Conservation (phyloP, 2,113 vertebrate species). For the Psettodes erumei region DNA sequence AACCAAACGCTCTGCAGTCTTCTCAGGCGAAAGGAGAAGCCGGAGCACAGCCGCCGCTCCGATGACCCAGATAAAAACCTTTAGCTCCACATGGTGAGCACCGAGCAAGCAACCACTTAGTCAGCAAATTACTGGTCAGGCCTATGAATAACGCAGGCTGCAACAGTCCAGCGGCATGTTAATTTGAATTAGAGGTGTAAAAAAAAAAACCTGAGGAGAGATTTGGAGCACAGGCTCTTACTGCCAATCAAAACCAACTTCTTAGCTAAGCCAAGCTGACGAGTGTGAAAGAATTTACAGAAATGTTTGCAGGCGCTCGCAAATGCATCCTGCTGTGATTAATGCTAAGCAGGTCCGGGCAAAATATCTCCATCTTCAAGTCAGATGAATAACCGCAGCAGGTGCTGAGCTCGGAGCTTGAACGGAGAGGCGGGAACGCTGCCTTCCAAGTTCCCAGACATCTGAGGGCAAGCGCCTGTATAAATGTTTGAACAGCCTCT, state of each 20-base stretch:
- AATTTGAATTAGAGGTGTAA: conserved; percentile 37
- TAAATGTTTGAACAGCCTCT: conserved; percentile 74
- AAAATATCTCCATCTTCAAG: conserved; percentile 11
- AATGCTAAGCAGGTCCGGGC: conserved; percentile 18
- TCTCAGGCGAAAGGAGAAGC: conserved; percentile 26
- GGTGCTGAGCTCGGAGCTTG: conserved; percentile 41
- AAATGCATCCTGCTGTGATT: conserved; percentile 20
- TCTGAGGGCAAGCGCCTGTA: conserved; percentile 43
- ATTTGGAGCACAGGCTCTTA: neutral
- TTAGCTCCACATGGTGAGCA: conserved; percentile 46
- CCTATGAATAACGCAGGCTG: conserved; percentile 51
- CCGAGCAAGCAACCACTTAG: conserved; percentile 41
- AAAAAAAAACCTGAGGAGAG: neutral
- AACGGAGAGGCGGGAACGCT: conserved; percentile 10
- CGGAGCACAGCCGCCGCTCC: conserved; percentile 19
- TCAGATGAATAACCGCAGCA: conserved; percentile 45
- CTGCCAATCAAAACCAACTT: conserved; percentile 28
- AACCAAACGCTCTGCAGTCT: conserved; percentile 19
- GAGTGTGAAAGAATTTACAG: conserved; percentile 5
- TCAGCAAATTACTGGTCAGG: conserved; percentile 52
- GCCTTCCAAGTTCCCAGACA: conserved; percentile 40
- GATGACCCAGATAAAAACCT: conserved; percentile 71
- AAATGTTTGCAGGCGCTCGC: neutral
- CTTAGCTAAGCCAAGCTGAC: neutral
- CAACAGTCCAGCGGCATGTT: conserved; percentile 19